These are phyloP conservation scores for Zaprionus nigranus DNA, from an alignment of 1,140 invertebrate species.

Conservation along the genomic window DNA sequence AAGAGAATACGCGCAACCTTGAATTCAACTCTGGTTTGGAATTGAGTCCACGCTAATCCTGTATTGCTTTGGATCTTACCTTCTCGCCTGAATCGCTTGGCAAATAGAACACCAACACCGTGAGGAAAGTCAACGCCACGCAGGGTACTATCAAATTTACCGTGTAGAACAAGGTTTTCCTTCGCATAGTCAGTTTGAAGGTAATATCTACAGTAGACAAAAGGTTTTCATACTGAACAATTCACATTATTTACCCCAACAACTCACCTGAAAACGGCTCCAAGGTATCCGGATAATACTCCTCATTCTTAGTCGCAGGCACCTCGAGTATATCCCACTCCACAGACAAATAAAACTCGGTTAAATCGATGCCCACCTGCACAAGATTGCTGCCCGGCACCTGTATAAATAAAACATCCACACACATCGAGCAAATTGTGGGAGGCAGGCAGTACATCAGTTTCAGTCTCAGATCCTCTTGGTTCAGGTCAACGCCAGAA, in stretches of 20 bases:
- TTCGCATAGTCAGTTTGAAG: slow-evolving; percentile 97
- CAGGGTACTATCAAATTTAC: slow-evolving; percentile 96
- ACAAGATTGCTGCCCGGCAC: slow-evolving; percentile 91
- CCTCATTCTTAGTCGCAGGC: slow-evolving; percentile 94
- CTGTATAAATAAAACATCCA: slow-evolving; percentile 56
- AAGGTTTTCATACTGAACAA: background rate
- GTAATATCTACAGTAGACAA: slow-evolving; percentile 91
- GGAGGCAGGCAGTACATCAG: background rate
- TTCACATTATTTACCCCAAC: background rate
- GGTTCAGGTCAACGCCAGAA: background rate
- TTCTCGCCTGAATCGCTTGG: slow-evolving; percentile 98
- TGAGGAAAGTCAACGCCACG: slow-evolving; percentile 96
- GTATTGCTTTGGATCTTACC: slow-evolving; percentile 84
- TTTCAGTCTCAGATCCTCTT: background rate
- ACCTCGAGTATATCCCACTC: slow-evolving; percentile 98
- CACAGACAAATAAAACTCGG: slow-evolving; percentile 96
- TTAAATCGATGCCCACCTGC: slow-evolving; percentile 93
- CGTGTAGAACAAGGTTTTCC: slow-evolving; percentile 96
- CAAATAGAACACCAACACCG: slow-evolving; percentile 97
- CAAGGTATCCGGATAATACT: slow-evolving; percentile 94
- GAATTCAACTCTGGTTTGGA: background rate
- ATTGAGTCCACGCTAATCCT: background rate
- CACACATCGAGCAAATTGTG: background rate
- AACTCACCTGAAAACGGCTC: slow-evolving; percentile 92
- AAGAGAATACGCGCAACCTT: background rate